These are phyloP conservation scores for Melieria picta DNA, from an alignment of 2,888 invertebrate species.

Conservation along the genomic window DNA sequence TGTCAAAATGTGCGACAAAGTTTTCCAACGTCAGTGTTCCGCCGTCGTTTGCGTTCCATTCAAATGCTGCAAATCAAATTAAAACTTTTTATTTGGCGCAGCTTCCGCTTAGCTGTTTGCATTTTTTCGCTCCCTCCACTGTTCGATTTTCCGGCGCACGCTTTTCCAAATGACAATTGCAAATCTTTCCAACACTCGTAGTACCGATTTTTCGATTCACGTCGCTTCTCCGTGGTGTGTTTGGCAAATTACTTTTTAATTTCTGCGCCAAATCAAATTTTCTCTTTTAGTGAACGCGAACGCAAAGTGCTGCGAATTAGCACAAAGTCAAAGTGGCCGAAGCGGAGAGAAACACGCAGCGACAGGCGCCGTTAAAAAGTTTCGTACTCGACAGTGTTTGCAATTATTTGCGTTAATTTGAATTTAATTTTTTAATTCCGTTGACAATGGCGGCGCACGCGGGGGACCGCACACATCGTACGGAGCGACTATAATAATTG, in stretches of 20 bases:
- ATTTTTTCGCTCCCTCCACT: constrained; percentile 9
- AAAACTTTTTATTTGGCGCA: constrained; percentile 53
- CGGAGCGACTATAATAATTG: no score
- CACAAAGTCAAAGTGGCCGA: background rate
- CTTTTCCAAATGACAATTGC: constrained; percentile 53
- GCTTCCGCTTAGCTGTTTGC: constrained; percentile 47
- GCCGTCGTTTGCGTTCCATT: constrained; percentile 56
- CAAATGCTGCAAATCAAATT: constrained; percentile 61
- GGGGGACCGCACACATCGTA: no score
- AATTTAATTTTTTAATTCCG: constrained; percentile 24
- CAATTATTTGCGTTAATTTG: constrained; percentile 35
- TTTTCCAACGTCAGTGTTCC: background rate
- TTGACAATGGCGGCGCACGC: background rate
- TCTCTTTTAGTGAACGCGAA: constrained; percentile 28
- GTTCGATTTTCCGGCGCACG: constrained; percentile 29
- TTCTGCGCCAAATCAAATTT: constrained; percentile 50
- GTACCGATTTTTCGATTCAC: background rate
- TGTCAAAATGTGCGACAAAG: background rate
- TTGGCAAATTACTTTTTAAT: constrained; percentile 56
- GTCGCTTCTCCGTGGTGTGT: constrained; percentile 22
- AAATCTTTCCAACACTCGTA: constrained; percentile 41
- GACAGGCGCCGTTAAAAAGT: constrained; percentile 19
- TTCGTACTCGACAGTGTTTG: constrained; percentile 20
- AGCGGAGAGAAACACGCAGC: background rate
- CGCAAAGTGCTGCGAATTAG: background rate